Percentiles rank a stretch among this genome's conserved stretches.
These are phyloP conservation scores for Hymenochirus boettgeri DNA, from an alignment of 2,113 vertebrate species.

Conservation along the genomic window DNA sequence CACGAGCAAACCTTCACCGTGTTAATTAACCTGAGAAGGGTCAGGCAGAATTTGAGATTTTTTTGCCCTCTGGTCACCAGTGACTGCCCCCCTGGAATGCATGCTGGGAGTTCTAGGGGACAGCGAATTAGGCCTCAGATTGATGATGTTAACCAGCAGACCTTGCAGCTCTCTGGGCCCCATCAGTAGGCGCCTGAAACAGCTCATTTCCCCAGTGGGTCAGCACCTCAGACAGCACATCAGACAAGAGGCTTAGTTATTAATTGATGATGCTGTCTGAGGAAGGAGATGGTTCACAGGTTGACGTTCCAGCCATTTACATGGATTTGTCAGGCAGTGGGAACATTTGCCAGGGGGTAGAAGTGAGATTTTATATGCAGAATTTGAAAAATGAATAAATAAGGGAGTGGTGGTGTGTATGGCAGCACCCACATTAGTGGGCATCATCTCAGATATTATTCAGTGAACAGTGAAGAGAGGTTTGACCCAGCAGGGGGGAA, in stretches of 20 bases:
- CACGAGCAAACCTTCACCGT: constrained; percentile 18
- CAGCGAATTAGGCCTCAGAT: constrained; percentile 53
- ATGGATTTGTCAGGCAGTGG: too few species aligned
- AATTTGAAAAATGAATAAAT: too few species aligned
- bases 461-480: too few species aligned
- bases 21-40: constrained; percentile 32
- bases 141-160: constrained; percentile 63
- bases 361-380: too few species aligned
- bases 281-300: constrained; percentile 11
- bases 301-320: constrained; percentile 23
- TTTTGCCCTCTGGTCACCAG: constrained; percentile 51
- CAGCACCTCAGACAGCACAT: constrained; percentile 45
- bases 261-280: constrained; percentile 37
- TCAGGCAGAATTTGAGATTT: constrained; percentile 35
- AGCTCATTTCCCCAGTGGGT: constrained; percentile 52
- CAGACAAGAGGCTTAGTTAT: constrained; percentile 41
- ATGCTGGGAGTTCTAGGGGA: constrained; percentile 52
- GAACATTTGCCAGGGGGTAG: too few species aligned
- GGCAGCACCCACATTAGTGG: too few species aligned
- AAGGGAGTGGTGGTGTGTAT: too few species aligned
- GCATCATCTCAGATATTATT: too few species aligned
- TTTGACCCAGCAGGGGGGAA: too few species aligned
- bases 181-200: constrained; percentile 55
- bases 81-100: constrained; percentile 63
- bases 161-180: constrained; percentile 55